Conservation (phyloP, 1,140 invertebrate species). For the Calosoma granatense region DNA sequence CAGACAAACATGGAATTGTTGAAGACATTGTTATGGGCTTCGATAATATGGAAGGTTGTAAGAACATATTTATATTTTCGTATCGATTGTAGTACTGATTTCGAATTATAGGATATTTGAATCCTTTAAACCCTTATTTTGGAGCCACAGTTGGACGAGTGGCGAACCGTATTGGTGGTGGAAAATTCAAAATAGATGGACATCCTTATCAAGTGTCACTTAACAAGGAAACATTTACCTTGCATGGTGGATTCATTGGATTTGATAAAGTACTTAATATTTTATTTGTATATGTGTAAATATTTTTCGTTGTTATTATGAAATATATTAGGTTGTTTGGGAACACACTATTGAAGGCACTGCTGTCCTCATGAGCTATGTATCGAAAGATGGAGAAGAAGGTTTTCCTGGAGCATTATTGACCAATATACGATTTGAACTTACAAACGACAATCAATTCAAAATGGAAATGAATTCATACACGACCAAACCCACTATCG, state of each 20-base stretch:
- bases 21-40: slow-evolving; percentile 70
- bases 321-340: slow-evolving; percentile 25
- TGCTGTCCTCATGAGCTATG: slow-evolving; percentile 52
- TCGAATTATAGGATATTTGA: slow-evolving; percentile 46
- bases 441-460: slow-evolving; percentile 62
- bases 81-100: slow-evolving; percentile 7
- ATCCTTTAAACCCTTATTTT: slow-evolving; percentile 61
- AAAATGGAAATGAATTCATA: slow-evolving; percentile 61
- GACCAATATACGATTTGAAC: slow-evolving; percentile 55
- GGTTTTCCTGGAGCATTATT: slow-evolving; percentile 73
- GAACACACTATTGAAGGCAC: slow-evolving; percentile 39
- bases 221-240: slow-evolving; percentile 62
- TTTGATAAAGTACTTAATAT: slow-evolving; percentile 68
- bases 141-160: slow-evolving; percentile 82
- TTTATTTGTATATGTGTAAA: not conserved
- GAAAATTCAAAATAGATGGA: slow-evolving; percentile 57
- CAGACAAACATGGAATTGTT: slow-evolving; percentile 54
- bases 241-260: slow-evolving; percentile 80
- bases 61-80: not conserved
- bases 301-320: not conserved
- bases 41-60: slow-evolving; percentile 54
- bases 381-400: slow-evolving; percentile 74
- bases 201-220: slow-evolving; percentile 56
- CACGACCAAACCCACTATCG: slow-evolving; percentile 65
- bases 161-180: slow-evolving; percentile 72